phyloP scores from a whole-genome alignment of 2,888 invertebrate species.

The Pollenia griseotomentosa region DNA sequence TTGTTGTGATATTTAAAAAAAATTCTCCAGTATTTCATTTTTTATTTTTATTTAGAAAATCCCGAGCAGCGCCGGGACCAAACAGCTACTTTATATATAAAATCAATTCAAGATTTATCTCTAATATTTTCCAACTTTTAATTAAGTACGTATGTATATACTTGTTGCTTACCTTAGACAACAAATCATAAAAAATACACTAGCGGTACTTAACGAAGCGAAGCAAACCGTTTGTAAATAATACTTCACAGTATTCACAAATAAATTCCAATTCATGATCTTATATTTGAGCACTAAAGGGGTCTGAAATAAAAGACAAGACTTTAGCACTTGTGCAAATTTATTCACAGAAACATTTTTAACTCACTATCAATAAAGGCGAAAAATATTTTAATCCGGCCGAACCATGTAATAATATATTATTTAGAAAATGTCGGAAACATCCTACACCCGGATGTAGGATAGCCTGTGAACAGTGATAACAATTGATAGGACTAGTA shows the following conservation, averaged over 20 bases:
- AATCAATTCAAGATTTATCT: too few species aligned
- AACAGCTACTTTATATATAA: too few species aligned
- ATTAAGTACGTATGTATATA: too few species aligned
- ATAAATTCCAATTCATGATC: slow-evolving; percentile 64
- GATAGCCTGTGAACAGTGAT: slow-evolving; percentile 70
- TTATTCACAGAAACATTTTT: neutral
- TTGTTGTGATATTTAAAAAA: too few species aligned
- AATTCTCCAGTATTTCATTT: too few species aligned
- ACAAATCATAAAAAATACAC: slow-evolving; percentile 74
- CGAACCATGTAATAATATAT: slow-evolving; percentile 35
- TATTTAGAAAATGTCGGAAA: slow-evolving; percentile 49
- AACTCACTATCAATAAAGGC: slow-evolving; percentile 77
- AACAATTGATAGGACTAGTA: slow-evolving; percentile 48
- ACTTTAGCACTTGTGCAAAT: neutral
- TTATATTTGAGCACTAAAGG: slow-evolving; percentile 75
- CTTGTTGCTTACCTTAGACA: slow-evolving; percentile 75
- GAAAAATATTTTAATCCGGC: slow-evolving; percentile 76
- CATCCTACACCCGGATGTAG: slow-evolving; percentile 72
- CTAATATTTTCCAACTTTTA: too few species aligned
- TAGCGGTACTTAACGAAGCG: slow-evolving; percentile 69
- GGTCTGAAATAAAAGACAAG: slow-evolving; percentile 69
- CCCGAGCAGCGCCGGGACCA: too few species aligned
- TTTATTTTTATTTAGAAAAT: too few species aligned
- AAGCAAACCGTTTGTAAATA: slow-evolving; percentile 75
- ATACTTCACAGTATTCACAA: slow-evolving; percentile 73